A percentile compares a stretch with the other conserved stretches of the same genome.
Evolutionary conservation across 1,140 invertebrate species (phyloP).

Genomic region (Luehdorfia chinensis): DNA sequence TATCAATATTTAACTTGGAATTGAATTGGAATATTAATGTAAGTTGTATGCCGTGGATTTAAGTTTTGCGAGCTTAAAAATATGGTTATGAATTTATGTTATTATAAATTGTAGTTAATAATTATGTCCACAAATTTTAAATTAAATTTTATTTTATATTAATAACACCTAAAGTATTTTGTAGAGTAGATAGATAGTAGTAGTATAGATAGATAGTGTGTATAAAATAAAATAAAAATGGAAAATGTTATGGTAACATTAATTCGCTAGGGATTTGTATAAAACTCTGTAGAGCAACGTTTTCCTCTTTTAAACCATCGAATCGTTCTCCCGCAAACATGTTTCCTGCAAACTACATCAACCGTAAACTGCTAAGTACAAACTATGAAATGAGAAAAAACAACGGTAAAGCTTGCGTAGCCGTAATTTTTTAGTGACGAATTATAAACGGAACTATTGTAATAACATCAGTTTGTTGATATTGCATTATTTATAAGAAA

Average conservation of each 20-base stretch:
- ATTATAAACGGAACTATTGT: neutral
- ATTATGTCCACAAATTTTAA: neutral
- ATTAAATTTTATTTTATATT: too few relatives aligned
- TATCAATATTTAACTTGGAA: too few relatives aligned
- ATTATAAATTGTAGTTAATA: slow-evolving; percentile 1
- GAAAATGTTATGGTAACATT: too few relatives aligned
- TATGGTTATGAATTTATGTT: neutral
- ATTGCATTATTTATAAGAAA: too few relatives aligned
- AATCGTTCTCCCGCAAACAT: neutral
- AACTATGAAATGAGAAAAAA: neutral
- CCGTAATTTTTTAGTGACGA: neutral
- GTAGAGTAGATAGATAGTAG: too few relatives aligned
- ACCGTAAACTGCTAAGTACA: neutral
- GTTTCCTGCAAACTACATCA: neutral
- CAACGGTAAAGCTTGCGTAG: neutral
- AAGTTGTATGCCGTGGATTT: too few relatives aligned
- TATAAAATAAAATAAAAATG: neutral
- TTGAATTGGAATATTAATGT: too few relatives aligned
- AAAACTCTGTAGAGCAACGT: too few relatives aligned
- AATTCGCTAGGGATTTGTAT: too few relatives aligned
- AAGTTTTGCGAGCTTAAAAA: too few relatives aligned
- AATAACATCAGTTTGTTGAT: neutral
- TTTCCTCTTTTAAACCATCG: neutral
- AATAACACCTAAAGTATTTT: too few relatives aligned
- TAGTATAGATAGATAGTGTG: too few relatives aligned